Conservation (phyloP, 2,797 vertebrate species). For the Chelonia mydas region DNA sequence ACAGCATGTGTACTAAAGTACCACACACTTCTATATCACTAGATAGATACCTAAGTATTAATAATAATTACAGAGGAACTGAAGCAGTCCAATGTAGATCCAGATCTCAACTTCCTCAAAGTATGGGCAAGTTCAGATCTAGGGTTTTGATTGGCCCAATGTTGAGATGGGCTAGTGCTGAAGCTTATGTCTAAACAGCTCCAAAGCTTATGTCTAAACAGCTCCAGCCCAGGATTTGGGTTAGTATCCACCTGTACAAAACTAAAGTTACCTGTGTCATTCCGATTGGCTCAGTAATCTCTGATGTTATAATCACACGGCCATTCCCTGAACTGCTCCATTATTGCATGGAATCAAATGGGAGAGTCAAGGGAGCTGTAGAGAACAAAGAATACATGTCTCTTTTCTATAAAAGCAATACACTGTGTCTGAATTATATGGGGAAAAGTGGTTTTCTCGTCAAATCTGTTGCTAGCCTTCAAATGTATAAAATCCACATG, state of each 20-base stretch:
- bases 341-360: not conserved
- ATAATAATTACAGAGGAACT: not conserved
- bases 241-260: not conserved
- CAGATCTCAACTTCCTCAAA: not conserved
- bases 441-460: not conserved
- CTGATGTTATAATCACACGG: not conserved
- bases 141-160: not conserved
- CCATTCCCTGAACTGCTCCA: not conserved
- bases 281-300: not conserved
- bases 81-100: not conserved
- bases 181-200: not conserved
- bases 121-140: not conserved
- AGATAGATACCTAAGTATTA: not conserved
- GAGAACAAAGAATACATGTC: not conserved
- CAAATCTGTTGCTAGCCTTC: not conserved
- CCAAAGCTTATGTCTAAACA: not conserved
- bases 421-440: not conserved
- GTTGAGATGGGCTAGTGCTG: accelerated
- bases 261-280: not conserved
- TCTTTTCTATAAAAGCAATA: not conserved
- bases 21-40: not conserved
- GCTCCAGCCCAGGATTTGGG: not conserved
- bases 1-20: not conserved
- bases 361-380: not conserved
- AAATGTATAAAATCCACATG: not conserved